phyloP scores from a whole-genome alignment of 2,113 vertebrate genomes.

The Pogona vitticeps region DNA sequence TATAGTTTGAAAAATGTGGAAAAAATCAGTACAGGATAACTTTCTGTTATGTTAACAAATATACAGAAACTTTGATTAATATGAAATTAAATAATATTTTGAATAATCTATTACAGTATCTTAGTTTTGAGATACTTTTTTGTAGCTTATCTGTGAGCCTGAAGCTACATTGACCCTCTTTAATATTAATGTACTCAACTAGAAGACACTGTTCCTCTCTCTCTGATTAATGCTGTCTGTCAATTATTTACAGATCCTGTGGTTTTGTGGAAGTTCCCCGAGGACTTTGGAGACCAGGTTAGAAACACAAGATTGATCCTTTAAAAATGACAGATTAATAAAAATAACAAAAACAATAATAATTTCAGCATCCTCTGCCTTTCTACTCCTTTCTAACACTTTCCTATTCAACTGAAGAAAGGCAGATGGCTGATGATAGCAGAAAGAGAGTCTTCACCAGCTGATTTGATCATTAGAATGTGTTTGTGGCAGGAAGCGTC shows the following conservation, averaged over 20 bases:
- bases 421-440: slow-evolving; percentile 83
- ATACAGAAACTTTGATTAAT: slow-evolving; percentile 49
- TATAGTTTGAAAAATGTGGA: slow-evolving; percentile 10
- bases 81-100: slow-evolving; percentile 50
- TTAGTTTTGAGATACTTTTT: slow-evolving; percentile 61
- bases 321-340: slow-evolving; percentile 68
- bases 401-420: slow-evolving; percentile 72
- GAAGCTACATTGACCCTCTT: slow-evolving; percentile 75
- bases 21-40: not conserved
- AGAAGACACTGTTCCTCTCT: slow-evolving; percentile 84
- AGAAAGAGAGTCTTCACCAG: slow-evolving; percentile 81
- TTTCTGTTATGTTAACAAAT: slow-evolving; percentile 26
- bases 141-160: slow-evolving; percentile 74
- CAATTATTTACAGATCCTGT: slow-evolving; percentile 99
- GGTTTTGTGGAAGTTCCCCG: slow-evolving; percentile 99
- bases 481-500: slow-evolving; percentile 78
- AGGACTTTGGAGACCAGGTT: slow-evolving; percentile 99
- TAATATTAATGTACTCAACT: slow-evolving; percentile 69
- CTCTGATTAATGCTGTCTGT: slow-evolving; percentile 94
- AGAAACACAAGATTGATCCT: slow-evolving; percentile 85
- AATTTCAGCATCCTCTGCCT: slow-evolving; percentile 5
- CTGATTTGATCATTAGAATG: slow-evolving; percentile 83
- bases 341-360: slow-evolving; percentile 39
- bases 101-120: slow-evolving; percentile 63
- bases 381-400: slow-evolving; percentile 41